Evolutionary conservation across 1,140 invertebrate species (phyloP), one percentile per base, ranked within the genome.

Genomic region (Macrostomum lignano): DNA sequence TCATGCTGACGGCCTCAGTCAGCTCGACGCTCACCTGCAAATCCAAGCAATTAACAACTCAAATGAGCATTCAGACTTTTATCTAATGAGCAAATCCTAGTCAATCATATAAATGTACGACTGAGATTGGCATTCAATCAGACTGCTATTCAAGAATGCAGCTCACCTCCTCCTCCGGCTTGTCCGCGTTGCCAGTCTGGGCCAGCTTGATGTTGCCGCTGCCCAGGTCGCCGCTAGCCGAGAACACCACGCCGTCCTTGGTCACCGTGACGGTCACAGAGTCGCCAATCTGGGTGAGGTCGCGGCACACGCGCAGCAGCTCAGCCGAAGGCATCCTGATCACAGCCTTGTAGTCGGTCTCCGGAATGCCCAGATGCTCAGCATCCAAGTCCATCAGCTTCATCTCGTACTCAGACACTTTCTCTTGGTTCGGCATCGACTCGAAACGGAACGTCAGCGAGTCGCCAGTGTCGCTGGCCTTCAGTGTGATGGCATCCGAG

Each of bases 361-460:
- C 84, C 71, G 91, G 91, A 53, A 98, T 96, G 38, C 86, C 88
- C 44, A 98, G 65, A 60, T 96, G 88, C 61, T 98, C 91, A 46
- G 82, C 72, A 58, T 98, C 91, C 42, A 98, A 68, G 55, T 96
- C 93, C 67, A 96, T 91, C 1, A 98, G 63, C 57, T 96, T 96
- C 72, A 96, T 82, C 55, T 93, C 84, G 62, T 93, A 96, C 52
- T 98, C 86, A 0, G 81, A 79, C 0, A 88, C 69, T 53, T 81
- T 84, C 46, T 82, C 75, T 52, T 58, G 11, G 24, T 33, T 17
- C 17, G 6, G 7, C n/a, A n/a, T n/a, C 3, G 59, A 77, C 58
- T 94, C 84, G 51, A 96, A 96, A 48, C 88, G 74, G 51, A 96
- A 91, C 19, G 72, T 81, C 7, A 96, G 72, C 2, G 71, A 74